Evolutionary conservation across 2,888 invertebrate species (phyloP).

Genomic region (Caenorhabditis parvicauda): DNA sequence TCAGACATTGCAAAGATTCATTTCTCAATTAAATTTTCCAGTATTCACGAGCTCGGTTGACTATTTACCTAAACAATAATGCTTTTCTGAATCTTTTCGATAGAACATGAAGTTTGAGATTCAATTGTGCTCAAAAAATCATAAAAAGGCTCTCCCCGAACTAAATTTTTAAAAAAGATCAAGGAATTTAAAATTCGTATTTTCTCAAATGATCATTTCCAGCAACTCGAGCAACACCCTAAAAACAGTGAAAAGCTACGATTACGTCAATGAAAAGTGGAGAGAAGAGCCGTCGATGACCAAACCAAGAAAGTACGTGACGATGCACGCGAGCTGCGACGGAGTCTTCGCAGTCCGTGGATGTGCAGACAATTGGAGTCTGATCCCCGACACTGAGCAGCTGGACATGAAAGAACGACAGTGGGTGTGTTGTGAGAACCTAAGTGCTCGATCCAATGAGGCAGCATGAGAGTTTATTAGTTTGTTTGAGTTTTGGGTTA

Average conservation of each 20-base stretch:
- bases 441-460: too few relatives aligned
- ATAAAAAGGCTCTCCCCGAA: background rate
- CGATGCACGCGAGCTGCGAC: slow-evolving; percentile 18
- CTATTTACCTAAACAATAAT: too few relatives aligned
- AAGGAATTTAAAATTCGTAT: background rate
- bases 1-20: too few relatives aligned
- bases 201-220: too few relatives aligned
- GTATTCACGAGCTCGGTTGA: too few relatives aligned
- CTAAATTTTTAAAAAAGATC: too few relatives aligned
- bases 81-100: too few relatives aligned
- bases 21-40: too few relatives aligned
- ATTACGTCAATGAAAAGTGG: slow-evolving; percentile 20
- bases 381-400: slow-evolving; percentile 19
- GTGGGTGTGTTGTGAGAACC: too few relatives aligned
- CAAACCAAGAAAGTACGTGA: slow-evolving; percentile 22
- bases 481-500: too few relatives aligned
- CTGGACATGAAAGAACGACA: slow-evolving; percentile 1
- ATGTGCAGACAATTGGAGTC: slow-evolving; percentile 26
- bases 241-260: slow-evolving; percentile 14
- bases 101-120: too few relatives aligned
- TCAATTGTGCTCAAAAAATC: background rate
- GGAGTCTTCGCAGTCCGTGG: slow-evolving; percentile 20
- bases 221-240: slow-evolving; percentile 22
- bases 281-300: slow-evolving; percentile 24
- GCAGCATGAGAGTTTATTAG: too few relatives aligned